Conservation (phyloP, 1,140 invertebrate species). For the Polypedilum vanderplanki region DNA sequence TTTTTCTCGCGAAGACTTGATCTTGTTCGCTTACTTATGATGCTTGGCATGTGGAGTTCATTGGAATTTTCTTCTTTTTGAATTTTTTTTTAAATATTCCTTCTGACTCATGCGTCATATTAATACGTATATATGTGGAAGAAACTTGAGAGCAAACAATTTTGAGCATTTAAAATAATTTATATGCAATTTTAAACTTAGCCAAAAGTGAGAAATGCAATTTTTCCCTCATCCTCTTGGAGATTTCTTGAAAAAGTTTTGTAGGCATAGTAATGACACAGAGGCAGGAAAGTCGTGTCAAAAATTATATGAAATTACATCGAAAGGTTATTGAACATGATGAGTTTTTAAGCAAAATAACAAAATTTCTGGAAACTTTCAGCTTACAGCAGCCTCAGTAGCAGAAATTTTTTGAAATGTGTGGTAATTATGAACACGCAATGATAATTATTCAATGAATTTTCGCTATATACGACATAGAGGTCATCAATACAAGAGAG, state of each 20-base stretch:
- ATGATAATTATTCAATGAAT: conserved; percentile 19
- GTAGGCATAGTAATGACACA: too few species aligned
- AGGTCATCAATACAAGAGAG: background rate
- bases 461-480: background rate
- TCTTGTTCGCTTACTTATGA: background rate
- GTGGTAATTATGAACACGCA: background rate
- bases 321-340: background rate
- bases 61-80: background rate
- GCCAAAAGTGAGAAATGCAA: background rate
- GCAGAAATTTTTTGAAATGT: background rate
- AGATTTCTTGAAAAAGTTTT: background rate
- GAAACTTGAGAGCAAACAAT: too few species aligned
- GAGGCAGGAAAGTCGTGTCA: background rate
- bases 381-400: background rate
- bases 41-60: conserved; percentile 10
- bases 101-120: background rate
- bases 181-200: too few species aligned
- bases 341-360: conserved; percentile 16
- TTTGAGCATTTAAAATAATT: too few species aligned
- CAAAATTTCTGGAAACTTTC: background rate
- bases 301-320: background rate
- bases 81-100: background rate
- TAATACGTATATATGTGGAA: too few species aligned
- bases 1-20: background rate
- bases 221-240: background rate